Evolutionary conservation across 53 echinoderm and acorn worm genomes (phyloP), one percentile per base, ranked within the genome.

Genomic region (Echinarachnius parma): DNA sequence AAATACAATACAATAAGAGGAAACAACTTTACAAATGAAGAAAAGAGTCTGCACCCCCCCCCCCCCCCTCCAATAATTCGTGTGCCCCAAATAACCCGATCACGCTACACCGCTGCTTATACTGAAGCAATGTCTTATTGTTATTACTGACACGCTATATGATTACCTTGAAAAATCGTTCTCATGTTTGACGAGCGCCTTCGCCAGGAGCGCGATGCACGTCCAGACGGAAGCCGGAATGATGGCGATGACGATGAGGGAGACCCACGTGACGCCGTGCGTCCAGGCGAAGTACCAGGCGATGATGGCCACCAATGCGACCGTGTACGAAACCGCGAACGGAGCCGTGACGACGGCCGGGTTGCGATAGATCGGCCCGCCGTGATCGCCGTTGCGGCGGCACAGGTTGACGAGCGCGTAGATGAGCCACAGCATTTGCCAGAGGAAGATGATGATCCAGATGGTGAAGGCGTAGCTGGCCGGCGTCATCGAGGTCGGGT

Each of bases 291-390:
- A 84, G 5, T 69, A 61, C 84, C 79, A 79, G 11, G 61, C 74
- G 63, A 61, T 72, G 49, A 36, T 61, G 34, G 79, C 48, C 3
- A 47, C 74, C 62, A 71, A 39, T 28, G 60, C 64, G 21, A 48
- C 60, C 3, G 26, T 61, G 61, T 60, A 77, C 19, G 42, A 58
- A 0, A 80, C 42, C 27, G 66, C 76, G 66, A 82, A 82, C 3
- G 46, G 54, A 20, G 59, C 24, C 47, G 10, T 82, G 58, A 82
- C 31, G n/a, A 82, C 57, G 31, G 76, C 76, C 13, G 82, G 82
- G 66, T 82, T 82, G 30, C 37, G 65, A 56, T 82, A 82, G 53
- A 82, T 18, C 5, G 82, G 82, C 0, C 81, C 81, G n/a, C n/a
- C n/a, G 27, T 52, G 31, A 3, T 81, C 75, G n/a, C n/a, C n/a